These are phyloP conservation scores for Empis stercorea DNA, from an alignment of 2,888 invertebrate species.

Conservation along the genomic window DNA sequence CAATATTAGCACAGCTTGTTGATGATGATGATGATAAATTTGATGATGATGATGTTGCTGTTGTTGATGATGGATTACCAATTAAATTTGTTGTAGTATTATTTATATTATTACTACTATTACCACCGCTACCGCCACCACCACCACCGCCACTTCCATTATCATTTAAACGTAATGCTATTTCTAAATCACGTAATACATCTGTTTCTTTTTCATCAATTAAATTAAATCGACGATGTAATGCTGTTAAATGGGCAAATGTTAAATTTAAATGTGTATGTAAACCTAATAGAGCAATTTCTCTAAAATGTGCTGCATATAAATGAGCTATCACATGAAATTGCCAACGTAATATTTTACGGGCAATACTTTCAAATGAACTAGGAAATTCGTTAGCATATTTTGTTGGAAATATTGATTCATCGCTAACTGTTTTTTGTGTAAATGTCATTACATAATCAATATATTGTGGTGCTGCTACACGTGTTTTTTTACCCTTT, in stretches of 20 bases:
- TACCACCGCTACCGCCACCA: no score
- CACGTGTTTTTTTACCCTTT: slow-evolving; percentile 94
- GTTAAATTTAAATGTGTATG: slow-evolving; percentile 96
- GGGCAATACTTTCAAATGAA: slow-evolving; percentile 86
- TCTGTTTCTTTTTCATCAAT: slow-evolving; percentile 94
- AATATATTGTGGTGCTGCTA: slow-evolving; percentile 95
- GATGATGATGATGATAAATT: background rate
- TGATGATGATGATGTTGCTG: background rate
- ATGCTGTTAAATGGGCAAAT: slow-evolving; percentile 87
- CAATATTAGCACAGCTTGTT: no score
- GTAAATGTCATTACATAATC: slow-evolving; percentile 98
- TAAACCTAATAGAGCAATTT: slow-evolving; percentile 83
- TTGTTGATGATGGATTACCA: no score
- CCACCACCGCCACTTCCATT: no score
- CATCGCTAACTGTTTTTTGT: slow-evolving; percentile 93
- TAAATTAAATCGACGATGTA: slow-evolving; percentile 74
- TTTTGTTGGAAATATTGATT: slow-evolving; percentile 95
- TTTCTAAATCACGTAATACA: slow-evolving; percentile 80
- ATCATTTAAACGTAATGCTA: slow-evolving; percentile 52
- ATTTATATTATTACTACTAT: slow-evolving; percentile 1
- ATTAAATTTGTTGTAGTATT: slow-evolving; percentile 3
- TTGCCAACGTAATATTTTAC: slow-evolving; percentile 90
- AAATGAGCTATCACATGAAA: slow-evolving; percentile 98
- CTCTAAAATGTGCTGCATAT: slow-evolving; percentile 95
- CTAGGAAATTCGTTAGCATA: slow-evolving; percentile 92